Percentiles rank a stretch among this genome's conserved stretches.
These are phyloP conservation scores for Plusia festucae DNA, from an alignment of 2,888 invertebrate genomes.

Conservation along the genomic window DNA sequence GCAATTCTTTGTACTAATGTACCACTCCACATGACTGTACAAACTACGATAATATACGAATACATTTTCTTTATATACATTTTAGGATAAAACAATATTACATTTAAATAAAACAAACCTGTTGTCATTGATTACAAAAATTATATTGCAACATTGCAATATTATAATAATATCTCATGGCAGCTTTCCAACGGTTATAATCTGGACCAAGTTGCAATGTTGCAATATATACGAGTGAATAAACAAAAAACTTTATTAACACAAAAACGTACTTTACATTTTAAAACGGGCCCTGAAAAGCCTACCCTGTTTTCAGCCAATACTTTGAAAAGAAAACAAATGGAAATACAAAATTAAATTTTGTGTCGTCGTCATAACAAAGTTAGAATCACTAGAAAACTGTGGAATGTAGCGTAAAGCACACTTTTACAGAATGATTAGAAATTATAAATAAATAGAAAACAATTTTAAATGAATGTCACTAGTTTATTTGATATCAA, in stretches of 20 bases:
- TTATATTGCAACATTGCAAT: conserved; percentile 21
- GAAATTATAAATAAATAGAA: conserved; percentile 30
- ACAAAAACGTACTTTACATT: conserved; percentile 12
- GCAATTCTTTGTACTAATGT: conserved; percentile 86
- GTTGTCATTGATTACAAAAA: conserved; percentile 18
- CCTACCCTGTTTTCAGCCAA: conserved; percentile 53
- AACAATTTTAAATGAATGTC: conserved; percentile 55
- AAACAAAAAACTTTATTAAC: conserved; percentile 12
- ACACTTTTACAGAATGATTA: conserved; percentile 46
- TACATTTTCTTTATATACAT: conserved; percentile 55
- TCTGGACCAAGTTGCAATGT: conserved; percentile 10
- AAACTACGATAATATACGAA: conserved; percentile 62
- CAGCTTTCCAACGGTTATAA: conserved; percentile 23
- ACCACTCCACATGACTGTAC: conserved; percentile 80
- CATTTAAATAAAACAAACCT: conserved; percentile 22
- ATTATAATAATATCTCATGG: conserved; percentile 32
- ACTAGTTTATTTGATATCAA: conserved; percentile 50
- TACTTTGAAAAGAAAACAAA: conserved; percentile 22
- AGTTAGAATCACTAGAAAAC: conserved; percentile 36
- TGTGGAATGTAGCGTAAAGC: conserved; percentile 56
- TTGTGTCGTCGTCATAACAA: conserved; percentile 23
- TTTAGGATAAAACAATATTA: conserved; percentile 31
- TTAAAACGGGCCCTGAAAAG: conserved; percentile 26
- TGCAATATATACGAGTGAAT: background rate
- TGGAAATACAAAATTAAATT: conserved; percentile 40